These are phyloP conservation scores for Dioctria linearis DNA, from an alignment of 2,888 invertebrate genomes.

Conservation along the genomic window DNA sequence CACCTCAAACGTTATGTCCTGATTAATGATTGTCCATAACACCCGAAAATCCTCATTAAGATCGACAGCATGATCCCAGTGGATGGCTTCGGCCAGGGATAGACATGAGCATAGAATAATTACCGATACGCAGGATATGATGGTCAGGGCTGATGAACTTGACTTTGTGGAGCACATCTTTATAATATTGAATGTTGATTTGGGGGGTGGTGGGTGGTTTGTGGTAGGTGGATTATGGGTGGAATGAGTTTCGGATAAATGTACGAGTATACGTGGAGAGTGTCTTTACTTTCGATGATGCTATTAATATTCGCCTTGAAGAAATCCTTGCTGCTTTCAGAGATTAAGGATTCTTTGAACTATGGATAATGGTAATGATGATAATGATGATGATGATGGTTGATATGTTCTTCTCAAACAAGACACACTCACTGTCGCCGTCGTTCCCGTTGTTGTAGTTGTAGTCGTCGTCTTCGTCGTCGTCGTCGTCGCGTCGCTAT, in stretches of 20 bases:
- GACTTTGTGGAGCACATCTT: constrained; percentile 26
- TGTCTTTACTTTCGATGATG: neutral
- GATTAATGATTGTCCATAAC: constrained; percentile 82
- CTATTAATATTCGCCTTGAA: constrained; percentile 3
- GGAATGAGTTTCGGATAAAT: neutral
- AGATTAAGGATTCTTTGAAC: neutral
- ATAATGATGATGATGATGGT: neutral
- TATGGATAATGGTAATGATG: neutral
- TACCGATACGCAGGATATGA: constrained; percentile 36
- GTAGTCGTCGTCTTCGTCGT: neutral
- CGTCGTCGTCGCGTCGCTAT: constrained; percentile 1
- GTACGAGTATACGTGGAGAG: neutral
- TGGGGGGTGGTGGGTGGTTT: no score
- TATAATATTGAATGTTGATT: neutral
- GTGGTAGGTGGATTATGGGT: no score
- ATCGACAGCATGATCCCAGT: constrained; percentile 75
- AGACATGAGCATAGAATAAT: constrained; percentile 48
- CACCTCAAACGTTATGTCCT: constrained; percentile 86
- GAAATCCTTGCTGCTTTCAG: neutral
- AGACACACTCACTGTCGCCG: neutral
- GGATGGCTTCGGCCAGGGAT: constrained; percentile 64
- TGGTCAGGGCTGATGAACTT: constrained; percentile 42
- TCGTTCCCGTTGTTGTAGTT: neutral
- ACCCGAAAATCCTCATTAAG: constrained; percentile 76
- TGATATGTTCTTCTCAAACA: constrained; percentile 10